Evolutionary conservation across 2,888 invertebrate genomes (phyloP).

Genomic region (Zaprionus lineosus): DNA sequence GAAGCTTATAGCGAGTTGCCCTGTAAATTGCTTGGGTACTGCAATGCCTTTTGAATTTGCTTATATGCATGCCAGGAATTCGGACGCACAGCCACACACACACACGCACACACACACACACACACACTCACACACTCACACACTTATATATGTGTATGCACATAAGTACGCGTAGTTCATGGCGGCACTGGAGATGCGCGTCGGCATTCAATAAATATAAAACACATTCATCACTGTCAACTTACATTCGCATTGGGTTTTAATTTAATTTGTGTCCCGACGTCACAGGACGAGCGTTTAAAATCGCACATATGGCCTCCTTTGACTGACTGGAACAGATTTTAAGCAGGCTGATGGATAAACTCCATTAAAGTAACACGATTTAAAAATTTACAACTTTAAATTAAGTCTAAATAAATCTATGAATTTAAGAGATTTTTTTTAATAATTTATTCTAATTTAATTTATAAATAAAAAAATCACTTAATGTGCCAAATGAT

Average conservation of each 20-base stretch:
- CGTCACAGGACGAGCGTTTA: conserved; percentile 11
- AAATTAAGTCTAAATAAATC: no score
- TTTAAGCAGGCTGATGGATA: no score
- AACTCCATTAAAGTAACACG: no score
- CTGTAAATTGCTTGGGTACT: not conserved
- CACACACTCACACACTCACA: not conserved
- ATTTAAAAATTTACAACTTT: no score
- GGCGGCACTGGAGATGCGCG: conserved; percentile 4
- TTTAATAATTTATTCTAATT: no score
- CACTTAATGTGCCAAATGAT: no score
- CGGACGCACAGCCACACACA: conserved; percentile 4
- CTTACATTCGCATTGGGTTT: conserved; percentile 31
- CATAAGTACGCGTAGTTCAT: conserved; percentile 7
- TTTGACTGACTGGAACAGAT: no score
- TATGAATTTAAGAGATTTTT: no score
- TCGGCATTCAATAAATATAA: conserved; percentile 59
- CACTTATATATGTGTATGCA: no score
- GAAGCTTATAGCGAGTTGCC: not conserved
- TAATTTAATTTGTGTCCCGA: conserved; percentile 21
- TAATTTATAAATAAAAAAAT: no score
- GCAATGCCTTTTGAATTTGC: conserved; percentile 17
- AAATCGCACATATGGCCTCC: conserved; percentile 13
- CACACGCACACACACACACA: not conserved
- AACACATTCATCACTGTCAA: conserved; percentile 72
- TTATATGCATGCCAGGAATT: conserved; percentile 23